Evolutionary conservation across 2,797 vertebrate species (phyloP).

Genomic region (Sebastes taczanowskii): DNA sequence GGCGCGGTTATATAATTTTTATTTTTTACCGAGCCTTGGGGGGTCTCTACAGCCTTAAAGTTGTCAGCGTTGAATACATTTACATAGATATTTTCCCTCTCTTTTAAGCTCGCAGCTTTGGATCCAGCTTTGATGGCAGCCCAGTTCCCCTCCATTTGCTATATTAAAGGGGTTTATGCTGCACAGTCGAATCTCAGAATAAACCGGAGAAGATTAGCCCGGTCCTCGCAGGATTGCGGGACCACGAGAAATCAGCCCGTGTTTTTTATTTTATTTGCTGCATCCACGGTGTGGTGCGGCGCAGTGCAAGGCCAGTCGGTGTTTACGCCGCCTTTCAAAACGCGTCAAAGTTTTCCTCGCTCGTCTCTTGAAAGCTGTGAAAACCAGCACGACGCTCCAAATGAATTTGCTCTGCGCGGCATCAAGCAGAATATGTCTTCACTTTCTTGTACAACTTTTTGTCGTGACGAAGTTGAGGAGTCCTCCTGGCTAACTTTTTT

Average conservation of each 20-base stretch:
- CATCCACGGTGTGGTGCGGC: conserved; percentile 18
- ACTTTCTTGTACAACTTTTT: conserved; percentile 14
- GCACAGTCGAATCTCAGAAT: conserved; percentile 56
- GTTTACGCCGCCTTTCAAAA: conserved; percentile 31
- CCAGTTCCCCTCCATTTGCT: conserved; percentile 74
- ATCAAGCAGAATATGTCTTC: conserved; percentile 39
- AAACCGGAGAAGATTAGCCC: conserved; percentile 61
- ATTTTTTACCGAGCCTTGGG: conserved; percentile 13
- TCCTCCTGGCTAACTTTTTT: conserved; percentile 20
- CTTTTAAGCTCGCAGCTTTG: conserved; percentile 76
- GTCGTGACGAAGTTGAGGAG: conserved; percentile 5
- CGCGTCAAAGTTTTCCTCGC: conserved; percentile 9
- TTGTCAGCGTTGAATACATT: conserved; percentile 75
- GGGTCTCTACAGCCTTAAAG: conserved; percentile 62
- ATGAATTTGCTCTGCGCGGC: conserved; percentile 27
- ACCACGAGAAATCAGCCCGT: conserved; percentile 27
- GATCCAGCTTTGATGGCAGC: conserved; percentile 75
- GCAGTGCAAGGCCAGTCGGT: conserved; percentile 5
- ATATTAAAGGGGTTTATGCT: conserved; percentile 74
- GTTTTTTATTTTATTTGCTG: conserved; percentile 58
- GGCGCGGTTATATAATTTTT: conserved; percentile 37
- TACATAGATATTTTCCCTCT: conserved; percentile 65
- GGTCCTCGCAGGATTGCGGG: conserved; percentile 45
- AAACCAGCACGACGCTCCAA: conserved; percentile 8
- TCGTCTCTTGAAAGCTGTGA: conserved; percentile 33